Percentiles rank a stretch among this genome's conserved stretches.
Conservation (phyloP, 2,797 vertebrate species). For the Danio albolineatus region DNA sequence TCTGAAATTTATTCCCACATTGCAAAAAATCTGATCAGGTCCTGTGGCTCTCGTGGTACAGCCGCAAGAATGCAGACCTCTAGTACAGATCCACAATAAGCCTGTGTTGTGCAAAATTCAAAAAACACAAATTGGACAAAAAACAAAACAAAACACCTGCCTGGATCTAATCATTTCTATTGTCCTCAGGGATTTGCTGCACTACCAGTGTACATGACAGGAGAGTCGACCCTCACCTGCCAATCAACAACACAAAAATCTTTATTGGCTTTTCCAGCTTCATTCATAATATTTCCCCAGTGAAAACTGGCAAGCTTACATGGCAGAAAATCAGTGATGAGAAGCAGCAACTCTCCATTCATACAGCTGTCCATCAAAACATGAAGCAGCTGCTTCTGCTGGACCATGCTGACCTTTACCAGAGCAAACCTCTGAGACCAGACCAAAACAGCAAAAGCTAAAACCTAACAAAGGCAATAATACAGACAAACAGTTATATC, state of each 20-base stretch:
- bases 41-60: no score
- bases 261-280: background rate
- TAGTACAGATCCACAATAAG: no score
- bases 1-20: no score
- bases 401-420: conserved; percentile 13
- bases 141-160: conserved; percentile 1
- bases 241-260: conserved; percentile 48
- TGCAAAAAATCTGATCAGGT: no score
- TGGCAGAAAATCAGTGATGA: conserved; percentile 37
- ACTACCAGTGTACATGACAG: conserved; percentile 5
- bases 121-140: background rate
- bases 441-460: background rate
- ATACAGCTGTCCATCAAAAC: conserved; percentile 58
- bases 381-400: conserved; percentile 28
- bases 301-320: conserved; percentile 9
- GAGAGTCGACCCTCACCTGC: conserved; percentile 44
- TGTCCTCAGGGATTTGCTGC: background rate
- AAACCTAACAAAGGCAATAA: background rate
- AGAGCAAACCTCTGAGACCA: background rate
- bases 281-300: conserved; percentile 20
- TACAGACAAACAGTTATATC: no score
- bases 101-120: background rate
- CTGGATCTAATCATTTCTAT: background rate
- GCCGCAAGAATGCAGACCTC: no score
- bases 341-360: conserved; percentile 40